Evolutionary conservation across 2,113 vertebrate genomes (phyloP).

Genomic region (Lucifuga dentata): DNA sequence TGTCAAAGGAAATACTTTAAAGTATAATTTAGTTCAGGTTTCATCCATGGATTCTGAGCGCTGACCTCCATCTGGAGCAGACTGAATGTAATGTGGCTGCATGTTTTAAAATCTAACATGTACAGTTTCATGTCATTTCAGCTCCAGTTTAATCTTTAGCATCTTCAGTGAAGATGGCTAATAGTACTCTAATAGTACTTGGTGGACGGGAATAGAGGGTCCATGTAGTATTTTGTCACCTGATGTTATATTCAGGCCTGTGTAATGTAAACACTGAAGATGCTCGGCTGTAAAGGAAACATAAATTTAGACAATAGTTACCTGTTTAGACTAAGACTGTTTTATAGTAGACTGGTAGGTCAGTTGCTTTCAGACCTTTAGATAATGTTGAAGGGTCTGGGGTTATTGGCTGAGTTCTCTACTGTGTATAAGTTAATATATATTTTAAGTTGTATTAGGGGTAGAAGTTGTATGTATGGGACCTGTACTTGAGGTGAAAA

Average conservation of each 20-base stretch:
- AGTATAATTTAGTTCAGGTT: neutral
- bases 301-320: constrained; percentile 26
- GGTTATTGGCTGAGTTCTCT: constrained; percentile 47
- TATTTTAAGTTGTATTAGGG: constrained; percentile 70
- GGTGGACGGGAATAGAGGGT: constrained; percentile 24
- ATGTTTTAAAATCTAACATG: neutral
- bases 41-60: constrained; percentile 5
- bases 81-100: constrained; percentile 55
- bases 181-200: constrained; percentile 8
- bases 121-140: constrained; percentile 41
- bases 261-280: constrained; percentile 45
- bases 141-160: constrained; percentile 35
- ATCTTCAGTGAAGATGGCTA: constrained; percentile 73
- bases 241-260: constrained; percentile 22
- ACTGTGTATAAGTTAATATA: constrained; percentile 76
- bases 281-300: constrained; percentile 44
- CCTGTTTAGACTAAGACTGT: constrained; percentile 48
- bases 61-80: constrained; percentile 18
- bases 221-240: constrained; percentile 13
- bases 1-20: neutral
- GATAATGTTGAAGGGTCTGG: constrained; percentile 38
- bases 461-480: constrained; percentile 65
- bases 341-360: constrained; percentile 64
- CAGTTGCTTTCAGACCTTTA: constrained; percentile 59
- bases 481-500: constrained; percentile 52